A percentile compares a stretch with the other conserved stretches of the same genome.
These are phyloP conservation scores for Achroia grisella DNA, from an alignment of 1,140 invertebrate species.

Conservation along the genomic window DNA sequence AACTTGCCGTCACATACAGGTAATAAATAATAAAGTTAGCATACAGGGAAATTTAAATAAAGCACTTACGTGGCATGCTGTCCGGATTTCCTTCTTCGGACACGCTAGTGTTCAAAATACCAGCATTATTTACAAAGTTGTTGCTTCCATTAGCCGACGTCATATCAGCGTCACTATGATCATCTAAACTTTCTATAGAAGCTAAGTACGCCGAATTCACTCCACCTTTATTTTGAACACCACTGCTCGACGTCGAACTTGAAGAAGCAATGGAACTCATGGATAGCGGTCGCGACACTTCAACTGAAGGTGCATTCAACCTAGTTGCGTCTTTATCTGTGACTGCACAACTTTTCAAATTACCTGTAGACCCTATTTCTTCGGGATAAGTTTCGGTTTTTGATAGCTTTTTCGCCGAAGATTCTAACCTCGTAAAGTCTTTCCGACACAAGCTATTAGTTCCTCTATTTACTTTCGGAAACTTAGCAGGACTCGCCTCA, in stretches of 20 bases:
- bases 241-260: slow-evolving; percentile 80
- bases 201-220: slow-evolving; percentile 81
- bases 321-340: slow-evolving; percentile 47
- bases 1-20: too few species aligned
- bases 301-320: slow-evolving; percentile 44
- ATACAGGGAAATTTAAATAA: not conserved
- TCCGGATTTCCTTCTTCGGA: slow-evolving; percentile 56
- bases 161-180: slow-evolving; percentile 75
- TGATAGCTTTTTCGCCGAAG: slow-evolving; percentile 36
- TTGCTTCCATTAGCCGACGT: slow-evolving; percentile 75
- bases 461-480: slow-evolving; percentile 36
- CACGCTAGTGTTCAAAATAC: slow-evolving; percentile 61
- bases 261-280: slow-evolving; percentile 89
- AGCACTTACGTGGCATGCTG: slow-evolving; percentile 41
- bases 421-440: slow-evolving; percentile 38
- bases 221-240: slow-evolving; percentile 73
- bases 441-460: slow-evolving; percentile 58
- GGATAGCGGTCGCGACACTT: slow-evolving; percentile 79
- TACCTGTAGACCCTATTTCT: slow-evolving; percentile 51
- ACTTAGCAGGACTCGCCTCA: slow-evolving; percentile 42
- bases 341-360: slow-evolving; percentile 40
- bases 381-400: slow-evolving; percentile 57
- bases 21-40: too few species aligned
- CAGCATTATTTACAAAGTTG: slow-evolving; percentile 73
- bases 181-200: slow-evolving; percentile 85